phyloP scores from a whole-genome alignment of 35 echinoderm and acorn worm species.

The Ptychodera flava region DNA sequence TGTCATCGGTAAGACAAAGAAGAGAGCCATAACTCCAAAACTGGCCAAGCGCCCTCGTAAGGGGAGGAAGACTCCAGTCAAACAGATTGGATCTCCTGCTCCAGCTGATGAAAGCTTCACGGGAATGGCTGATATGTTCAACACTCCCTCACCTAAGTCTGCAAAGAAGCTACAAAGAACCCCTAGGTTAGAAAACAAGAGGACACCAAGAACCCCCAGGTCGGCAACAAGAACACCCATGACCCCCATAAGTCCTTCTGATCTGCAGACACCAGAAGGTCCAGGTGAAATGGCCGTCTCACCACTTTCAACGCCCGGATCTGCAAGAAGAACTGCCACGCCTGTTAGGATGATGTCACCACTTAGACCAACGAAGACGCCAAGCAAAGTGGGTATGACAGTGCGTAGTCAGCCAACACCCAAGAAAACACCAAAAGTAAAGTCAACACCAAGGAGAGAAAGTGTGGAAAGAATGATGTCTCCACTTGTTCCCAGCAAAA shows the following conservation, averaged over 20 bases:
- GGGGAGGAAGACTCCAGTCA: slow-evolving; percentile 88
- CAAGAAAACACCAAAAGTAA: background rate
- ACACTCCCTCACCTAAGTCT: slow-evolving; percentile 62
- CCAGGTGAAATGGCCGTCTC: slow-evolving; percentile 86
- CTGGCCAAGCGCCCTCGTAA: slow-evolving; percentile 35
- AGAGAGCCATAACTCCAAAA: slow-evolving; percentile 35
- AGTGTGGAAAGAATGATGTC: background rate
- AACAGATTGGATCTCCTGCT: slow-evolving; percentile 40
- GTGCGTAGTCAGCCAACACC: background rate
- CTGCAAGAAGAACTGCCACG: background rate
- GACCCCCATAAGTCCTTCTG: slow-evolving; percentile 17
- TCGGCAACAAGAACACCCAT: slow-evolving; percentile 4
- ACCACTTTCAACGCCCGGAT: slow-evolving; percentile 39
- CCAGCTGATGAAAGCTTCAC: slow-evolving; percentile 60
- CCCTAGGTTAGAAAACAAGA: background rate
- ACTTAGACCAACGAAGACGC: background rate
- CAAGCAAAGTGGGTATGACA: background rate
- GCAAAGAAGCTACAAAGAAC: background rate
- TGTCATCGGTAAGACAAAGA: slow-evolving; percentile 55
- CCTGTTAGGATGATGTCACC: background rate
- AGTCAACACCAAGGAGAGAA: background rate
- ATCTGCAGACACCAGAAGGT: slow-evolving; percentile 74
- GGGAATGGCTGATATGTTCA: slow-evolving; percentile 66
- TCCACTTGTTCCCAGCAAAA: background rate
- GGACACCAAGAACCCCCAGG: background rate